Conservation (phyloP, 2,888 invertebrate species). For the Operophtera brumata region DNA sequence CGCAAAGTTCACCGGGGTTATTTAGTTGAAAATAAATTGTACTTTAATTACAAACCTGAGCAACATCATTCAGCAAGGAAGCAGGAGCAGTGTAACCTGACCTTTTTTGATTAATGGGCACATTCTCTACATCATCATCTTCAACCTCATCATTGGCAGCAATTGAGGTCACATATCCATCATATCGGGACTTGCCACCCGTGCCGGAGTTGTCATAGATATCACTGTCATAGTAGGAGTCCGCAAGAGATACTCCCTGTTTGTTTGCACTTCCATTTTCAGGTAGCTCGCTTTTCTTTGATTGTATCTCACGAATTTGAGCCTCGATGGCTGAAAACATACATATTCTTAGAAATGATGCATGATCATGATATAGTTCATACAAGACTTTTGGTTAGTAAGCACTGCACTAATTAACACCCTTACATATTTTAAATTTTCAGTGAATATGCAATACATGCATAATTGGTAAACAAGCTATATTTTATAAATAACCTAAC, state of each 20-base stretch:
- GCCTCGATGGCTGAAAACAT: conserved; percentile 92
- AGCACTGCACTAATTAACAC: too few species aligned
- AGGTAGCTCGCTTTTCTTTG: conserved; percentile 88
- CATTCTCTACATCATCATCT: conserved; percentile 93
- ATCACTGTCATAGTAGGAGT: conserved; percentile 94
- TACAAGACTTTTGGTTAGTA: too few species aligned
- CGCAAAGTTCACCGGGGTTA: too few species aligned
- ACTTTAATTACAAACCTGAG: conserved; percentile 81
- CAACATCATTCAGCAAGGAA: conserved; percentile 93
- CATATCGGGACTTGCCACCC: conserved; percentile 88
- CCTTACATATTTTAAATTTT: too few species aligned
- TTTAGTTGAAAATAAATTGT: not conserved
- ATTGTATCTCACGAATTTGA: conserved; percentile 94
- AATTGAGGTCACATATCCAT: conserved; percentile 97
- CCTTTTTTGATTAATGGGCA: conserved; percentile 86
- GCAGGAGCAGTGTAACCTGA: conserved; percentile 92
- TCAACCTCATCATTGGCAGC: conserved; percentile 97
- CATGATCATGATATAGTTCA: too few species aligned
- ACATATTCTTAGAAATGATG: not conserved
- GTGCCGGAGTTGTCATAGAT: conserved; percentile 90
- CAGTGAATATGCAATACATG: too few species aligned
- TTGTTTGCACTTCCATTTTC: conserved; percentile 82
- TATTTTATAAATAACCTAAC: too few species aligned
- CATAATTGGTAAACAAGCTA: too few species aligned
- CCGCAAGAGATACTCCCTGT: conserved; percentile 91